A percentile compares a stretch with the other conserved stretches of the same genome.
These are phyloP conservation scores for Heliothis subflexa DNA, from an alignment of 1,140 invertebrate species.

Conservation along the genomic window DNA sequence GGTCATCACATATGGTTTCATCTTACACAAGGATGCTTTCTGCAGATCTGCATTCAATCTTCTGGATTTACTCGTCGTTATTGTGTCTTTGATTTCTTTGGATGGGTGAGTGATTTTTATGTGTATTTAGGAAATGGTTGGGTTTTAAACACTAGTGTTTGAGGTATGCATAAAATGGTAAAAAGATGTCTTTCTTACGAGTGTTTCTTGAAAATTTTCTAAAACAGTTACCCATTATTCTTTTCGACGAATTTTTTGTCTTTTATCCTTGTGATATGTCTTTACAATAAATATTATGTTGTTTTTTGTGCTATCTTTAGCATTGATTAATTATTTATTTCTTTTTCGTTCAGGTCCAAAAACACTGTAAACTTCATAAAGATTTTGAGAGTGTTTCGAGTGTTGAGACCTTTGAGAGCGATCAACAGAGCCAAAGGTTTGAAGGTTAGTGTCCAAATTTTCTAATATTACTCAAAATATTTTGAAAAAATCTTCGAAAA, in stretches of 20 bases:
- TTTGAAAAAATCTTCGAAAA: neutral
- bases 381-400: constrained; percentile 98
- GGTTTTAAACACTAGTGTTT: too few relatives aligned
- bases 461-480: constrained; percentile 24
- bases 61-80: constrained; percentile 97
- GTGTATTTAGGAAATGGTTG: too few relatives aligned
- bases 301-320: too few relatives aligned
- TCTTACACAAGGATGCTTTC: constrained; percentile 91
- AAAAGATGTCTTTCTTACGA: too few relatives aligned
- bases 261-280: too few relatives aligned
- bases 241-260: too few relatives aligned
- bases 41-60: constrained; percentile 98
- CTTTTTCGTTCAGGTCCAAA: constrained; percentile 55
- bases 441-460: constrained; percentile 91
- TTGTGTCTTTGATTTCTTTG: constrained; percentile 96
- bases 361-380: constrained; percentile 88
- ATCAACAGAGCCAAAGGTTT: constrained; percentile 99
- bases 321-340: neutral
- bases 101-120: constrained; percentile 88
- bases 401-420: constrained; percentile 99
- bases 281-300: too few relatives aligned
- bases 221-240: too few relatives aligned
- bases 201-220: too few relatives aligned
- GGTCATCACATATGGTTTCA: constrained; percentile 97
- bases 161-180: too few relatives aligned